Percentiles rank a stretch among this genome's conserved stretches.
Evolutionary conservation across 2,113 vertebrate genomes (phyloP).

Genomic region (Tenrec ecaudatus): DNA sequence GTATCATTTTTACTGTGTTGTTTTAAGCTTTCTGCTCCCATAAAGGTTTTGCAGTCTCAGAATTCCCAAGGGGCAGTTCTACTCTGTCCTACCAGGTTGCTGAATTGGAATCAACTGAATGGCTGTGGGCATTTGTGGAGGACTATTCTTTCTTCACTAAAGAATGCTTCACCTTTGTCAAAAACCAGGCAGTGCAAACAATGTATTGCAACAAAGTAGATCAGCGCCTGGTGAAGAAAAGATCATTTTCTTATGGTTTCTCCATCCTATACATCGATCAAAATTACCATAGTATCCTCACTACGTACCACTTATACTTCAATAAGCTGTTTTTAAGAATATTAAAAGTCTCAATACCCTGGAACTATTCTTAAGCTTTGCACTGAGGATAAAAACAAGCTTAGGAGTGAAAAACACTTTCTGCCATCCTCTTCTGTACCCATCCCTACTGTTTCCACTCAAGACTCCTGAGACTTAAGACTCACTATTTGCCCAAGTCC

Average conservation of each 20-base stretch:
- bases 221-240: background rate
- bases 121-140: no score
- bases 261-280: background rate
- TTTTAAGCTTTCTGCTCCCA: no score
- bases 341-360: background rate
- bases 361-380: conserved; percentile 25
- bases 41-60: no score
- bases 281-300: background rate
- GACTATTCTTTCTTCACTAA: no score
- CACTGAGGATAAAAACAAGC: background rate
- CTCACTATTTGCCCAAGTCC: background rate
- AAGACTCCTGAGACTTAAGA: conserved; percentile 1
- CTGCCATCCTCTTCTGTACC: background rate
- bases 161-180: background rate
- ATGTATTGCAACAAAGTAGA: background rate
- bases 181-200: conserved; percentile 40
- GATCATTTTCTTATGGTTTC: background rate
- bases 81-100: no score
- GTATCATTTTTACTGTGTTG: background rate
- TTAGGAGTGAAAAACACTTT: conserved; percentile 33
- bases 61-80: no score
- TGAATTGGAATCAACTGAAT: no score
- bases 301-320: background rate
- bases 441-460: background rate
- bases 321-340: background rate